phyloP scores from a whole-genome alignment of 2,113 vertebrate species.

The Petromus typicus region DNA sequence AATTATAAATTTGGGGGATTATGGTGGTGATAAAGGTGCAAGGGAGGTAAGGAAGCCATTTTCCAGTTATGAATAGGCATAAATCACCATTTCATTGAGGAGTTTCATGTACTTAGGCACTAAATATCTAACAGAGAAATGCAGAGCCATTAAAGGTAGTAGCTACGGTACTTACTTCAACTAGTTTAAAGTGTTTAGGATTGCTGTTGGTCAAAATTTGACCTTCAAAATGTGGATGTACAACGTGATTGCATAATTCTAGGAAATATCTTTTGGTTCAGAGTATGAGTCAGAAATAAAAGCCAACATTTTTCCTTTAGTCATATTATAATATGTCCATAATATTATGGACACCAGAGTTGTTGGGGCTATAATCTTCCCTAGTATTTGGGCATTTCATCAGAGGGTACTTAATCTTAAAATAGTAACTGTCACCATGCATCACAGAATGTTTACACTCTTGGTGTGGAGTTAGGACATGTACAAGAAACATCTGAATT shows the following conservation, averaged over 20 bases:
- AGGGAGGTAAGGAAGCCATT: background rate
- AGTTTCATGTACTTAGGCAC: background rate
- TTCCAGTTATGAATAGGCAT: background rate
- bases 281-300: background rate
- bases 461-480: background rate
- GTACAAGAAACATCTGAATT: background rate
- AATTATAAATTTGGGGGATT: background rate
- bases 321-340: rapidly evolving
- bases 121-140: background rate
- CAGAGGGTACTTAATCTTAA: background rate
- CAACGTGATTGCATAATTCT: background rate
- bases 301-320: background rate
- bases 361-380: background rate
- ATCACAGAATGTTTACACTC: background rate
- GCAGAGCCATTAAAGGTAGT: background rate
- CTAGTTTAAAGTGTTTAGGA: background rate
- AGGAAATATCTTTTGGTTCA: background rate
- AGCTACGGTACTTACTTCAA: background rate
- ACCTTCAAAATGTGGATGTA: background rate
- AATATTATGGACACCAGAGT: rapidly evolving
- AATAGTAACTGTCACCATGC: background rate
- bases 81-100: background rate
- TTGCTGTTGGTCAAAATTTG: background rate
- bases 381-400: background rate
- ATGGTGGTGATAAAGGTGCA: rapidly evolving